Evolutionary conservation across 37 sponge, comb jelly and placozoan genomes (phyloP).

Genomic region (Oopsacas minuta): DNA sequence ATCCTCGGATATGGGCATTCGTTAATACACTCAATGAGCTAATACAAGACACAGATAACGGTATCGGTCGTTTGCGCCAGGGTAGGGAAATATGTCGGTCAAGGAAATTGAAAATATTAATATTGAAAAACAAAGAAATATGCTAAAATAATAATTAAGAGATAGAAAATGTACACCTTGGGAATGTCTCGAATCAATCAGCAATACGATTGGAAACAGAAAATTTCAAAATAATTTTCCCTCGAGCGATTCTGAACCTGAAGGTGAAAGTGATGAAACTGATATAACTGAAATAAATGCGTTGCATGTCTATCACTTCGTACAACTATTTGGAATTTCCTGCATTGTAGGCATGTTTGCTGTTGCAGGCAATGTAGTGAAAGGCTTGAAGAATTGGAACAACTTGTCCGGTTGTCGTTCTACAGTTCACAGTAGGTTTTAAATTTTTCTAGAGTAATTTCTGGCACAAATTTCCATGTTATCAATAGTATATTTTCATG

Average conservation of each 20-base stretch:
- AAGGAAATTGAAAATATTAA: not conserved
- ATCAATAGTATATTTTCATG: not conserved
- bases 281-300: not conserved
- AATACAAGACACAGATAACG: not conserved
- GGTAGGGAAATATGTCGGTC: conserved; percentile 2
- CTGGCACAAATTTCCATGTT: not conserved
- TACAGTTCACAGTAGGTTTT: not conserved
- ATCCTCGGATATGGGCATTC: conserved; percentile 1
- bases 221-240: not conserved
- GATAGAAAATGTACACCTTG: not conserved
- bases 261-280: conserved; percentile 2
- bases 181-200: conserved; percentile 4
- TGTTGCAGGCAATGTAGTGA: conserved; percentile 6
- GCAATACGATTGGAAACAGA: not conserved
- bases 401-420: not conserved
- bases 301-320: conserved; percentile 1
- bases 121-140: not conserved
- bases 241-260: not conserved
- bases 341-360: conserved; percentile 2
- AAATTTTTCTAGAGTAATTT: not conserved
- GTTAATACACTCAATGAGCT: not conserved
- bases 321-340: not conserved
- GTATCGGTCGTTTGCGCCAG: not conserved
- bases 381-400: conserved; percentile 16
- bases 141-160: not conserved